Conservation (phyloP, 2,797 vertebrate species). For the Phrynocephalus forsythii region DNA sequence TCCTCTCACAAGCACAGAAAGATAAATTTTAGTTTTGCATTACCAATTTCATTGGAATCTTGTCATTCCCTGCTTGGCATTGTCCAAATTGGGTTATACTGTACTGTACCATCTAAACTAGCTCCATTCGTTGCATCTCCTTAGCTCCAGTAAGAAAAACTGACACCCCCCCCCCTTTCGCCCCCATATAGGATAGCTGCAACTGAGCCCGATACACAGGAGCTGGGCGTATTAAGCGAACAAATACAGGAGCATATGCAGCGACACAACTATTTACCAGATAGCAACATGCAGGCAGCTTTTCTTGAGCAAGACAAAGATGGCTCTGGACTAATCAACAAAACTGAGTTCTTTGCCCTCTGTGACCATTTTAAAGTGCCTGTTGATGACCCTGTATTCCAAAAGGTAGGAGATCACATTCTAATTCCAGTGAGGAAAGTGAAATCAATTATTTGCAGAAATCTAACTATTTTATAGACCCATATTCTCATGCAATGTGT, state of each 20-base stretch:
- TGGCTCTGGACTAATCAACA: conserved; percentile 71
- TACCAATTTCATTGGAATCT: too few relatives aligned
- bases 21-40: too few relatives aligned
- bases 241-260: conserved; percentile 71
- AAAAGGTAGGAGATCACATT: conserved; percentile 66
- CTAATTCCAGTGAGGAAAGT: not conserved
- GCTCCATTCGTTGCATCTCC: not conserved
- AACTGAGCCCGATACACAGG: conserved; percentile 23
- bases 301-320: conserved; percentile 72
- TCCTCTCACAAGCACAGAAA: too few relatives aligned
- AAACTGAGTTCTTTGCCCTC: conserved; percentile 67
- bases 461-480: not conserved
- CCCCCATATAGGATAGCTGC: conserved; percentile 33
- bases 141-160: not conserved
- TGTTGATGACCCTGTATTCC: conserved; percentile 54
- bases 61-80: too few relatives aligned
- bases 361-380: conserved; percentile 73
- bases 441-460: not conserved
- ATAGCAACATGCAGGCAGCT: conserved; percentile 42
- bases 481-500: not conserved
- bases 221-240: conserved; percentile 64
- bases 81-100: too few relatives aligned
- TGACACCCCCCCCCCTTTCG: not conserved
- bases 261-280: conserved; percentile 50
- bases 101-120: too few relatives aligned